A percentile compares a stretch with the other conserved stretches of the same genome.
Evolutionary conservation across 2,797 vertebrate genomes (phyloP).

Genomic region (Anguilla pacifica): DNA sequence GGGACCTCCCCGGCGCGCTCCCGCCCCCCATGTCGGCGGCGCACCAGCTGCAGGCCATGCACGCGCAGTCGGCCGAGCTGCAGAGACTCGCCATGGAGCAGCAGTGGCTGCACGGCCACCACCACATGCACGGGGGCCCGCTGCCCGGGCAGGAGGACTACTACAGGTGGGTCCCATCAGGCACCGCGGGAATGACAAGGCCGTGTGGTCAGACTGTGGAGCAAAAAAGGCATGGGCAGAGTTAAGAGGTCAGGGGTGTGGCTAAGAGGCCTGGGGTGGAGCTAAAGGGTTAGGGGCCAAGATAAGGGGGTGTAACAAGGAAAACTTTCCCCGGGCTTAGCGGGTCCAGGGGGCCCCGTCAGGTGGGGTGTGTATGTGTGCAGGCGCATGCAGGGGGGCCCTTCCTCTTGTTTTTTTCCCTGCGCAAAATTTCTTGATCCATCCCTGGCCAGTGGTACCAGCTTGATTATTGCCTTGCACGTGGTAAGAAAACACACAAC

Average conservation of each 20-base stretch:
- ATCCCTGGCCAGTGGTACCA: background rate
- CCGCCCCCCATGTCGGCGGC: constrained; percentile 96
- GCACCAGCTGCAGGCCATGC: constrained; percentile 98
- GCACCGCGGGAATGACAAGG: background rate
- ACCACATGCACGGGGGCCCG: constrained; percentile 96
- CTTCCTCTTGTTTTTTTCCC: no score
- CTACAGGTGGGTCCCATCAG: constrained; percentile 82
- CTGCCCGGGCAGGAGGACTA: constrained; percentile 98
- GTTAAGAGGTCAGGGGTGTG: no score
- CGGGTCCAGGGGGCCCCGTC: no score
- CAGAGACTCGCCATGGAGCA: constrained; percentile 98
- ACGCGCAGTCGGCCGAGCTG: constrained; percentile 96
- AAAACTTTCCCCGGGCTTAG: no score
- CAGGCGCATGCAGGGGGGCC: no score
- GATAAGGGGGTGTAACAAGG: no score
- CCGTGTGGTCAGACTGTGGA: background rate
- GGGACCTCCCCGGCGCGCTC: constrained; percentile 88
- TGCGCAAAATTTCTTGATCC: no score
- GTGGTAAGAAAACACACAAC: background rate
- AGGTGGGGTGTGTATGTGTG: no score
- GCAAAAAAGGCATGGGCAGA: no score
- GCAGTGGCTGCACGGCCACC: constrained; percentile 97
- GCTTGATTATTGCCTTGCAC: background rate
- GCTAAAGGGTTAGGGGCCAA: rapidly evolving
- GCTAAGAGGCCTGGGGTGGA: no score